phyloP scores from a whole-genome alignment of 2,113 vertebrate genomes.

The Triplophysa siluroides region DNA sequence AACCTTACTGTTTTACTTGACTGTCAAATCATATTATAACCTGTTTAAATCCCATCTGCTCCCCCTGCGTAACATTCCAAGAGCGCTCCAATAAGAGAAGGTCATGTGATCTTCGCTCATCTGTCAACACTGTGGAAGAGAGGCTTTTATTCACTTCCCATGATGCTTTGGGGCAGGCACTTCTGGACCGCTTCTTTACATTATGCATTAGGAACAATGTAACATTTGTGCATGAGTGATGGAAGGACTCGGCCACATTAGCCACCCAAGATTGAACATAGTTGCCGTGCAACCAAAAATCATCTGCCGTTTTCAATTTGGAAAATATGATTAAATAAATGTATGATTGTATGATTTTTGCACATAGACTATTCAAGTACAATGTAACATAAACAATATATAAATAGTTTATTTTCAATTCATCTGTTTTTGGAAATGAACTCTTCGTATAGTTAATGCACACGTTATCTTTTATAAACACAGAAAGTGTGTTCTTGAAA shows the following conservation, averaged over 20 bases:
- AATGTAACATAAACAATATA: no score
- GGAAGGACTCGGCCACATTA: conserved; percentile 46
- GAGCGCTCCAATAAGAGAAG: conserved; percentile 34
- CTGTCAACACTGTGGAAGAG: conserved; percentile 30
- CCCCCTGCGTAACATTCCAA: conserved; percentile 4
- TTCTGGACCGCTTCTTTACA: conserved; percentile 48
- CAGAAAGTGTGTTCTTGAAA: no score
- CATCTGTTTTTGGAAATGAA: no score
- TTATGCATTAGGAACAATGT: conserved; percentile 59
- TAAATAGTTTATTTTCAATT: no score
- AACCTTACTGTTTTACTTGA: conserved; percentile 36
- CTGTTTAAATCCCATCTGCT: conserved; percentile 47
- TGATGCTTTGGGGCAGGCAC: conserved; percentile 46
- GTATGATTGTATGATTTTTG: not conserved
- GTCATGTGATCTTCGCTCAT: conserved; percentile 30
- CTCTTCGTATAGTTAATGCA: no score
- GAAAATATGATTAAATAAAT: not conserved
- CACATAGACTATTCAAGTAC: no score
- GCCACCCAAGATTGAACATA: conserved; percentile 25
- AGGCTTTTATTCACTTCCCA: conserved; percentile 41
- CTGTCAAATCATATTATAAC: conserved; percentile 20
- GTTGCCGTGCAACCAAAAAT: conserved; percentile 6
- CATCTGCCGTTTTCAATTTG: not conserved
- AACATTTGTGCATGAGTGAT: conserved; percentile 39
- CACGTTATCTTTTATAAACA: no score